phyloP scores from a whole-genome alignment of 2,888 invertebrate species.

The Syritta pipiens region DNA sequence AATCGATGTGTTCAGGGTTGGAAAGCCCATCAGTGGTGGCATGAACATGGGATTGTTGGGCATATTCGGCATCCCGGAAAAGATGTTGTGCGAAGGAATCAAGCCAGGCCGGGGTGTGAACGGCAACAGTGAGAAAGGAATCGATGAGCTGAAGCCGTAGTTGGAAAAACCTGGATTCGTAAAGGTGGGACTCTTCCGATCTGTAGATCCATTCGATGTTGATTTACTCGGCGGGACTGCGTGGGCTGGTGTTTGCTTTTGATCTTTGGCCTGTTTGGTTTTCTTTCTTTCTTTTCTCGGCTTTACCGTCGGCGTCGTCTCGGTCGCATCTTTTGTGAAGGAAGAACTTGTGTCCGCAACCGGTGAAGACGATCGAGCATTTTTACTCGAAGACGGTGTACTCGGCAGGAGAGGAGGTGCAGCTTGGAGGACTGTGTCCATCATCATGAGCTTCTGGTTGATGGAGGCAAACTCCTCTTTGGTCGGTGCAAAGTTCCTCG shows the following conservation, averaged over 20 bases:
- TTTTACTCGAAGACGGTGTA: neutral
- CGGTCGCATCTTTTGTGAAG: constrained; percentile 4
- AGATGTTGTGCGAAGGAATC: constrained; percentile 81
- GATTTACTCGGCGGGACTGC: no score
- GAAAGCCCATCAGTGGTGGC: constrained; percentile 67
- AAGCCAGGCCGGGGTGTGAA: constrained; percentile 81
- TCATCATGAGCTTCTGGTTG: constrained; percentile 80
- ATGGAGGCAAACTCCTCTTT: constrained; percentile 72
- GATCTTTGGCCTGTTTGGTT: constrained; percentile 18
- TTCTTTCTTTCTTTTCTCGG: constrained; percentile 55
- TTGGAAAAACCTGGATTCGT: no score
- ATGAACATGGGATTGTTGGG: constrained; percentile 63
- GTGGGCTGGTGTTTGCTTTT: constrained; percentile 25
- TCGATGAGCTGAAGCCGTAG: no score
- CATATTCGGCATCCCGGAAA: constrained; percentile 76
- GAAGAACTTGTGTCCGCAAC: constrained; percentile 13
- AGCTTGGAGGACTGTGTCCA: constrained; percentile 73
- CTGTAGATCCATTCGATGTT: neutral
- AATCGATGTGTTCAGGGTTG: constrained; percentile 37
- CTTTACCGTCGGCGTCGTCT: constrained; percentile 1
- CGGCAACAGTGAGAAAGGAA: constrained; percentile 74
- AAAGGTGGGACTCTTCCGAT: constrained; percentile 29
- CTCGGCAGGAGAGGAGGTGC: constrained; percentile 72
- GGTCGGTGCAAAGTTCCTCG: constrained; percentile 62
- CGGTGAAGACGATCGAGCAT: constrained; percentile 9